phyloP scores from a whole-genome alignment of 2,888 invertebrate species.

The Philereme transversata region DNA sequence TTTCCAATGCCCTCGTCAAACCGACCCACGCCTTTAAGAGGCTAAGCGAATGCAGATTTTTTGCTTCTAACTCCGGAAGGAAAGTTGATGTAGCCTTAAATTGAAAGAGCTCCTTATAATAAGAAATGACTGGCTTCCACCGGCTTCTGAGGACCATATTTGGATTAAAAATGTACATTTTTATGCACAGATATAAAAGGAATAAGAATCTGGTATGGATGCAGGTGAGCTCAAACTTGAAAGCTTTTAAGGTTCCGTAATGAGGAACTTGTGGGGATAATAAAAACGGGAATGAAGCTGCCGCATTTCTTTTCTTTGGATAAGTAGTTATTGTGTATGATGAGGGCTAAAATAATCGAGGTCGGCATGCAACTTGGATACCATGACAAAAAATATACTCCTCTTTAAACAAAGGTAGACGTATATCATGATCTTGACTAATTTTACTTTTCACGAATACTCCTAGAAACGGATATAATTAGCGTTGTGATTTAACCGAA shows the following conservation, averaged over 20 bases:
- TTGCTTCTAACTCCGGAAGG: conserved; percentile 75
- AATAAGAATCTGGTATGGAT: conserved; percentile 61
- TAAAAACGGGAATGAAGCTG: conserved; percentile 33
- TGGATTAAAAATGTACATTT: conserved; percentile 67
- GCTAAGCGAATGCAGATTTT: conserved; percentile 46
- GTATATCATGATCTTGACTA: too few relatives aligned
- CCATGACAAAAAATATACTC: too few relatives aligned
- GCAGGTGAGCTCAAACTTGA: conserved; percentile 53
- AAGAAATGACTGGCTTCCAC: conserved; percentile 75
- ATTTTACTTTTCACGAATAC: too few relatives aligned
- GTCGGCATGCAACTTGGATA: background rate
- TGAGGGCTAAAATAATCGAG: conserved; percentile 5
- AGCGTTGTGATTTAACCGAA: too few relatives aligned
- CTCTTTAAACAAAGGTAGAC: too few relatives aligned
- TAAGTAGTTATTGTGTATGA: conserved; percentile 3
- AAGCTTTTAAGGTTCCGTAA: conserved; percentile 47
- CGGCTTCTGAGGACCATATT: conserved; percentile 66
- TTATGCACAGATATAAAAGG: conserved; percentile 62
- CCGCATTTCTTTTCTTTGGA: conserved; percentile 20
- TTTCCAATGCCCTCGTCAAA: conserved; percentile 22
- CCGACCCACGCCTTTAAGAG: conserved; percentile 28
- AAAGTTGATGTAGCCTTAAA: conserved; percentile 75
- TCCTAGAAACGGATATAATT: too few relatives aligned
- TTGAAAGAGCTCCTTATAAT: conserved; percentile 63
- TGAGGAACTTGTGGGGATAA: conserved; percentile 44